Evolutionary conservation across 2,797 vertebrate species (phyloP).

Genomic region (Gadopsis bispinosus): DNA sequence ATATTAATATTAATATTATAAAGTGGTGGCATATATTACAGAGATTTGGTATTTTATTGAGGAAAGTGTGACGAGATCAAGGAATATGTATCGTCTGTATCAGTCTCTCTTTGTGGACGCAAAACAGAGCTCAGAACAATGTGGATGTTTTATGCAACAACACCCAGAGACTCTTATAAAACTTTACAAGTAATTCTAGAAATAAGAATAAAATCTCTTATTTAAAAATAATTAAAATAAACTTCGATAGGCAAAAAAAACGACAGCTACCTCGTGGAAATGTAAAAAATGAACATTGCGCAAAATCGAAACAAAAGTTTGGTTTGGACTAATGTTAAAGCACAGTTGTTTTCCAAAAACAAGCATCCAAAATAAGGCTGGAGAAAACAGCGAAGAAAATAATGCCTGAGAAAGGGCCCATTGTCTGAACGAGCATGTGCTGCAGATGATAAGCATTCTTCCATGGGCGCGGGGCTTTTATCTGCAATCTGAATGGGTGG

Average conservation of each 20-base stretch:
- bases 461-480: slow-evolving; percentile 55
- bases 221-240: neutral
- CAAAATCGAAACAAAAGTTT: neutral
- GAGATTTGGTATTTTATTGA: no score
- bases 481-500: slow-evolving; percentile 67
- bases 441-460: slow-evolving; percentile 67
- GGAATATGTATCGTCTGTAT: no score
- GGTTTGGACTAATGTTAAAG: neutral
- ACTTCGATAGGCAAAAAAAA: neutral
- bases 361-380: neutral
- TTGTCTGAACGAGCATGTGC: slow-evolving; percentile 67
- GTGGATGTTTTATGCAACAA: neutral
- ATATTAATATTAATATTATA: no score
- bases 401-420: slow-evolving; percentile 53
- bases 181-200: neutral
- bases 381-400: slow-evolving; percentile 36
- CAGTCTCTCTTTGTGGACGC: neutral
- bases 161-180: neutral
- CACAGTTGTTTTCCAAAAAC: slow-evolving; percentile 6
- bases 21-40: no score
- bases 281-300: neutral
- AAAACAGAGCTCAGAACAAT: neutral
- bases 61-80: no score
- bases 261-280: no score
- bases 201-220: neutral